Percentiles rank a stretch among this genome's conserved stretches.
Evolutionary conservation across 2,888 invertebrate species (phyloP).

Genomic region (Macrophya annulata): DNA sequence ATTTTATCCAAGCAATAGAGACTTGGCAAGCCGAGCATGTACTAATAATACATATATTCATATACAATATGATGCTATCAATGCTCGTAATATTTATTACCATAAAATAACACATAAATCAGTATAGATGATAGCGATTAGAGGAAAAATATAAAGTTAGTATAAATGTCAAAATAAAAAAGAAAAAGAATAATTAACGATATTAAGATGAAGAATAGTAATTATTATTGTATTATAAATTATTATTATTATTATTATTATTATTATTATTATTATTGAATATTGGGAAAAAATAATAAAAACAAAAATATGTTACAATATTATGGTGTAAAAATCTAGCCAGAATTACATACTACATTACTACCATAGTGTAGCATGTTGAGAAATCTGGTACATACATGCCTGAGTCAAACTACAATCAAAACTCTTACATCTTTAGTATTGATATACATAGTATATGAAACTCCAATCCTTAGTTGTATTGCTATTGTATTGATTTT

Average conservation of each 20-base stretch:
- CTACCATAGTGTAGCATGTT: background rate
- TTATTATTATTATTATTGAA: slow-evolving; percentile 66
- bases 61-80: slow-evolving; percentile 75
- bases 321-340: background rate
- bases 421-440: background rate
- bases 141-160: slow-evolving; percentile 70
- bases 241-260: slow-evolving; percentile 62
- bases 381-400: background rate
- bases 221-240: slow-evolving; percentile 78
- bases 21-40: slow-evolving; percentile 69
- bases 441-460: background rate
- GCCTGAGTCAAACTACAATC: background rate
- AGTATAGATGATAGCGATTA: slow-evolving; percentile 71
- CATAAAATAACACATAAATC: slow-evolving; percentile 67
- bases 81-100: slow-evolving; percentile 70
- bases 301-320: slow-evolving; percentile 67
- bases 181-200: slow-evolving; percentile 66
- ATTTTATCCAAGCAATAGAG: slow-evolving; percentile 59
- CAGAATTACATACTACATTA: slow-evolving; percentile 18
- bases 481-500: background rate
- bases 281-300: slow-evolving; percentile 75
- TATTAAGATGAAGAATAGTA: slow-evolving; percentile 75
- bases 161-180: slow-evolving; percentile 74
- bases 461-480: background rate
- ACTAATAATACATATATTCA: slow-evolving; percentile 59